Evolutionary conservation across 2,113 vertebrate species (phyloP), one percentile per base, ranked within the genome.

Genomic region (Rhinogobius similis): DNA sequence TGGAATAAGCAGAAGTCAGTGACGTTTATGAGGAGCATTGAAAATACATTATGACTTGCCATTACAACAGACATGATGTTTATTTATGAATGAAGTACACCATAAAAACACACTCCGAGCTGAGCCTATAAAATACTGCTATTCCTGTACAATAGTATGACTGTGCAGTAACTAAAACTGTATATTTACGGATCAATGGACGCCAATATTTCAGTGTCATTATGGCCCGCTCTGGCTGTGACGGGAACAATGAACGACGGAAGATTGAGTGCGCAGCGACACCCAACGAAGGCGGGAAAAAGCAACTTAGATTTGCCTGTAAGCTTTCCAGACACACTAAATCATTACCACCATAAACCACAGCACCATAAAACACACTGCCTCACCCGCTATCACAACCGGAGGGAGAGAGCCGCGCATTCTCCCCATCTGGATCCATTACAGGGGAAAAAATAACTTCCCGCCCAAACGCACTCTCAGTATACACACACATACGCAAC

Each of bases 391-490:
- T 88, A 87, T 91, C 77, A 87, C 79, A 88, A 88, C 81, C 85
- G 85, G 78, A 73, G 77, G 79, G 70, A 75, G 63, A 73, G 74
- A 85, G 84, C 68, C 66, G 83, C 88, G 89, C 87, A 90, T 87
- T 90, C 84, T 78, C 68, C 85, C 87, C 91, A 93, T 93, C 91
- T 94, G 93, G 91, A 90, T 92, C 90, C 87, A 88, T 93, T 92
- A 91, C 86, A 73, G 83, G 67, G 83, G 80, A 87, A 83, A 86
- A 89, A 90, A 89, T 84, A 86, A 82, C 79, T 86, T 88, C 83
- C 87, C 80, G 76, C 36, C 67, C 82, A 86, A 81, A 83, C 70
- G 75, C 81, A 76, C 79, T 18, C 46, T 0, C 69, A 46, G 69
- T 32, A 66, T 63, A 72, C 36, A 70, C 48, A 52, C 63, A 70